Percentiles rank a stretch among this genome's conserved stretches.
phyloP scores from a whole-genome alignment of 1,140 invertebrate species.

The Paracyclopina nana region DNA sequence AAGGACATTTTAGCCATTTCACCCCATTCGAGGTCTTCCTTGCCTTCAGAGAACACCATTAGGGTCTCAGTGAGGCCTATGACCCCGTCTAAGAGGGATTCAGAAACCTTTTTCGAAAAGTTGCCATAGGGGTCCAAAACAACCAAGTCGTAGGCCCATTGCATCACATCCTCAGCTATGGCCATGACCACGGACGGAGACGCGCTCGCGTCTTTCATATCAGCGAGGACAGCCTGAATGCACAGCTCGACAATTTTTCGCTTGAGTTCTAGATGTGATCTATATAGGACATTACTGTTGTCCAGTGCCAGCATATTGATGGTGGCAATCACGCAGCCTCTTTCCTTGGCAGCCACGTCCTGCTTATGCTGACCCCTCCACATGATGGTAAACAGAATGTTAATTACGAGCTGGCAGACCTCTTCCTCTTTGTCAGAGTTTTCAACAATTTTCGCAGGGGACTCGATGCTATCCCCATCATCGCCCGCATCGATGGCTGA shows the following conservation, averaged over 20 bases:
- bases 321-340: constrained; percentile 38
- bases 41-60: constrained; percentile 33
- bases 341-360: constrained; percentile 25
- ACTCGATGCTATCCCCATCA: constrained; percentile 24
- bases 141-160: constrained; percentile 37
- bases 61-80: constrained; percentile 33
- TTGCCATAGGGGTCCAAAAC: constrained; percentile 32
- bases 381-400: constrained; percentile 36
- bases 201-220: constrained; percentile 33
- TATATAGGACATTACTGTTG: constrained; percentile 36
- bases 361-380: constrained; percentile 41
- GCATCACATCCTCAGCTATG: constrained; percentile 36
- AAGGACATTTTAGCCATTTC: constrained; percentile 37
- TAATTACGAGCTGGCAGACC: constrained; percentile 35
- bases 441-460: too few species aligned
- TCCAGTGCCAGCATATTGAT: constrained; percentile 38
- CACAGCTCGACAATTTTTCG: constrained; percentile 39
- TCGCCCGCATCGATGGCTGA: background rate
- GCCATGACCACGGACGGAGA: constrained; percentile 24
- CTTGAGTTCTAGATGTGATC: constrained; percentile 34
- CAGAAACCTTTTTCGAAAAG: constrained; percentile 32
- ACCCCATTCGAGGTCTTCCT: constrained; percentile 32
- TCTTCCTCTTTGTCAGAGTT: constrained; percentile 35
- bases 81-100: constrained; percentile 35
- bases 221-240: constrained; percentile 35